Evolutionary conservation across 2,113 vertebrate genomes (phyloP).

Genomic region (Thymallus thymallus): DNA sequence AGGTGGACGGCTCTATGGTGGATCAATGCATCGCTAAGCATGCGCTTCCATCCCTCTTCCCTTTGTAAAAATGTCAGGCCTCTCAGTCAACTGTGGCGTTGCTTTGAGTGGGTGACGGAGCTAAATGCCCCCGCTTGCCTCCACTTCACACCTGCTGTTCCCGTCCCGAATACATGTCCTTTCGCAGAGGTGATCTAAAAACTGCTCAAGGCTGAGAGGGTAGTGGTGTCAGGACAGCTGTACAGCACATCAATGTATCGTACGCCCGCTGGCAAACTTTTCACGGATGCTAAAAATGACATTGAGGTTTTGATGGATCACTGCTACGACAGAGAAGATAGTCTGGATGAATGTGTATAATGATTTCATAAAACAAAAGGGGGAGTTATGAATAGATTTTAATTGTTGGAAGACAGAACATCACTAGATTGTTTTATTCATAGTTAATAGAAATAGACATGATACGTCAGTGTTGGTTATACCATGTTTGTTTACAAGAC

Average conservation of each 20-base stretch:
- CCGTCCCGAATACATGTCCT: neutral
- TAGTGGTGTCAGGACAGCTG: conserved; percentile 1
- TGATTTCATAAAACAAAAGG: too few species aligned
- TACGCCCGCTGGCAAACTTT: neutral
- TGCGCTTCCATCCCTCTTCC: neutral
- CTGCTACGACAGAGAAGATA: neutral
- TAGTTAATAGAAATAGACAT: too few species aligned
- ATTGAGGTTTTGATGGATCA: neutral
- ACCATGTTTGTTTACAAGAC: too few species aligned
- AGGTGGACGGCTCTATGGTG: neutral
- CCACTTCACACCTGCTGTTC: conserved; percentile 5
- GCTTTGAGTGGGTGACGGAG: neutral
- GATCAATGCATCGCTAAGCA: conserved; percentile 2
- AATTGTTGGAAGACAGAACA: too few species aligned
- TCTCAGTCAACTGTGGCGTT: neutral
- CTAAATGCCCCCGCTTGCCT: conserved; percentile 15
- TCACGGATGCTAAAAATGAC: neutral
- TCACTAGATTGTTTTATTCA: too few species aligned
- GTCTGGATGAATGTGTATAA: neutral
- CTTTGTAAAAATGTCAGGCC: conserved; percentile 11
- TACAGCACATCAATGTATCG: neutral
- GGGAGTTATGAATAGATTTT: too few species aligned
- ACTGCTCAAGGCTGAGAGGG: neutral
- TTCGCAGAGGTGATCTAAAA: neutral
- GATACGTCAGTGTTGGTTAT: too few species aligned